Evolutionary conservation across 2,797 vertebrate genomes (phyloP).

Genomic region (Arremon aurantiirostris): DNA sequence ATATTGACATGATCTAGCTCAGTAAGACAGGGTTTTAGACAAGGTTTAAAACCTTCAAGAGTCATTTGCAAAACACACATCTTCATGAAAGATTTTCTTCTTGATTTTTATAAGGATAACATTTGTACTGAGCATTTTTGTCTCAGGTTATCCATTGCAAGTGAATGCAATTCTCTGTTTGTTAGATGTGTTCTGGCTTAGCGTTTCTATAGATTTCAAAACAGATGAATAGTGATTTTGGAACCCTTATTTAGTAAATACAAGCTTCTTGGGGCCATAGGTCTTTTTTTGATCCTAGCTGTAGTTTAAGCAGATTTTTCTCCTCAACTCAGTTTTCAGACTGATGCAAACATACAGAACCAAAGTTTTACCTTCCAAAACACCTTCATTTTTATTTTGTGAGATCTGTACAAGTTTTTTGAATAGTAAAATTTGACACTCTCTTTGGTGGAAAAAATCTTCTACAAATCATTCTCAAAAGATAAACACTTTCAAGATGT

Average conservation of each 20-base stretch:
- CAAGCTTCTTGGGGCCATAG: not conserved
- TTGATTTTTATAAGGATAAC: not conserved
- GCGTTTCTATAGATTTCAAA: not conserved
- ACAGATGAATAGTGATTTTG: not conserved
- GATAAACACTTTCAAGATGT: slow-evolving; percentile 45
- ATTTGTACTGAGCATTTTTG: not conserved
- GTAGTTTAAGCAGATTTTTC: not conserved
- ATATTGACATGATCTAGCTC: not conserved
- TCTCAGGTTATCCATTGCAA: not conserved
- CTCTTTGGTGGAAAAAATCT: not conserved
- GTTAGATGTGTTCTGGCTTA: not conserved
- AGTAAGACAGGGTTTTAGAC: not conserved
- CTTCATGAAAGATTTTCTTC: not conserved
- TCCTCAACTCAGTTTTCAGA: not conserved
- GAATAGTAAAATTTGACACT: not conserved
- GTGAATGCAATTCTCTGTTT: not conserved
- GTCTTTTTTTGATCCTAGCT: not conserved
- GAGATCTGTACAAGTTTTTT: not conserved
- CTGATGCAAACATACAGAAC: not conserved
- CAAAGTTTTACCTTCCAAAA: not conserved
- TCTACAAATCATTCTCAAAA: not conserved
- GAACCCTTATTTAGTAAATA: not conserved
- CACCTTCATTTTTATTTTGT: not conserved
- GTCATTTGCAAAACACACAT: not conserved
- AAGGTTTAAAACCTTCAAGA: not conserved